Evolutionary conservation across 2,888 invertebrate genomes (phyloP).

Genomic region (Chorisops tibialis): DNA sequence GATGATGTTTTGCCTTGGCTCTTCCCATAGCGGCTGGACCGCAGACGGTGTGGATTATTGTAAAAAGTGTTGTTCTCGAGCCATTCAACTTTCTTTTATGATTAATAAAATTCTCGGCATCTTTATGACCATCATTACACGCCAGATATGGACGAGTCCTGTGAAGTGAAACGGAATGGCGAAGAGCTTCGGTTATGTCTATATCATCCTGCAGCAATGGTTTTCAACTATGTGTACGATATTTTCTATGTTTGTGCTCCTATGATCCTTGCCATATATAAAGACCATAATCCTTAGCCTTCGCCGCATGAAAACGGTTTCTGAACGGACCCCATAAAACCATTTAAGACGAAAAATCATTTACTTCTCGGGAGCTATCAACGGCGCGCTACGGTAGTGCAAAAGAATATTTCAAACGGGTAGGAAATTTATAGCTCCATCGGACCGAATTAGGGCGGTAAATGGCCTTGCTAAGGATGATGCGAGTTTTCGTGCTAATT

Average conservation of each 20-base stretch:
- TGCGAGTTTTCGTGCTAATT: constrained; percentile 15
- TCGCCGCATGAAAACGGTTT: constrained; percentile 21
- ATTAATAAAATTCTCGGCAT: constrained; percentile 23
- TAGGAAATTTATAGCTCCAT: constrained; percentile 19
- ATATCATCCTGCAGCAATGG: too few relatives aligned
- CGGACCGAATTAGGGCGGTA: constrained; percentile 23
- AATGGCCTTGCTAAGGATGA: constrained; percentile 17
- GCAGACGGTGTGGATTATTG: constrained; percentile 7
- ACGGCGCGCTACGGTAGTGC: not conserved
- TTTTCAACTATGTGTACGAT: too few relatives aligned
- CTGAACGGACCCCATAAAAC: constrained; percentile 23
- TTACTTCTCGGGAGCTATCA: constrained; percentile 16
- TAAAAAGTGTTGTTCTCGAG: constrained; percentile 20
- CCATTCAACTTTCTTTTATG: constrained; percentile 20
- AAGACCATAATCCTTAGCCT: constrained; percentile 16
- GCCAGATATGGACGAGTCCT: not conserved
- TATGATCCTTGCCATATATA: not conserved
- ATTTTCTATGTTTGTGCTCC: not conserved
- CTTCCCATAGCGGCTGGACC: not conserved
- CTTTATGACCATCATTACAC: constrained; percentile 23
- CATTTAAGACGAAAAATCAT: constrained; percentile 25
- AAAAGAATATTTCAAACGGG: constrained; percentile 4
- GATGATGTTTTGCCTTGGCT: not conserved
- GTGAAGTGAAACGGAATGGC: too few relatives aligned
- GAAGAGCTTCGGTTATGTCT: too few relatives aligned